Conservation (phyloP, 2,888 invertebrate species). For the Meliscaeva auricollis region DNA sequence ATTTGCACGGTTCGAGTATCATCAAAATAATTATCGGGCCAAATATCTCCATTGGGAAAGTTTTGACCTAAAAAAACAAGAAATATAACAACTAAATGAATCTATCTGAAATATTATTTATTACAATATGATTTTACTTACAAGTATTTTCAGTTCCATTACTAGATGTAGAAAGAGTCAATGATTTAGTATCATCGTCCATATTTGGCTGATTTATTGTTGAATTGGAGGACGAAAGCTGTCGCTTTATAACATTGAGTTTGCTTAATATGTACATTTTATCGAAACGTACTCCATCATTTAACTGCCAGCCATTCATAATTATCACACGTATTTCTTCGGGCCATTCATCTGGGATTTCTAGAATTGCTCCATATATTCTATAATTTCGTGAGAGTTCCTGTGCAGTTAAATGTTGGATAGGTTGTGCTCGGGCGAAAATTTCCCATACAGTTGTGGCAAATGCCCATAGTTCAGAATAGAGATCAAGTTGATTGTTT, state of each 20-base stretch:
- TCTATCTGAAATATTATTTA: background rate
- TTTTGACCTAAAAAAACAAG: slow-evolving; percentile 53
- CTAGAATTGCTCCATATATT: slow-evolving; percentile 86
- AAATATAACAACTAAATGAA: too few species aligned
- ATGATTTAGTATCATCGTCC: slow-evolving; percentile 70
- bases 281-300: slow-evolving; percentile 89
- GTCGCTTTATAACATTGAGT: slow-evolving; percentile 79
- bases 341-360: slow-evolving; percentile 90
- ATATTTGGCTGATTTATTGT: slow-evolving; percentile 58
- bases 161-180: slow-evolving; percentile 67
- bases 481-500: slow-evolving; percentile 87
- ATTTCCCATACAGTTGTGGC: slow-evolving; percentile 97
- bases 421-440: slow-evolving; percentile 90
- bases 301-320: slow-evolving; percentile 92
- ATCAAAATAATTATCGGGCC: slow-evolving; percentile 70
- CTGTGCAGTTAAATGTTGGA: slow-evolving; percentile 80
- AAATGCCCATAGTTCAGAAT: slow-evolving; percentile 95
- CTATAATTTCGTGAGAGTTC: slow-evolving; percentile 78
- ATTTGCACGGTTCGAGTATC: slow-evolving; percentile 79
- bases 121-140: slow-evolving; percentile 28
- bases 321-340: slow-evolving; percentile 90
- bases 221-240: slow-evolving; percentile 76
- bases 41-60: slow-evolving; percentile 66
- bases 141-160: slow-evolving; percentile 65
- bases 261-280: slow-evolving; percentile 91